Conservation (phyloP, 2,888 invertebrate genomes). For the Cecidostiba fungosa region DNA sequence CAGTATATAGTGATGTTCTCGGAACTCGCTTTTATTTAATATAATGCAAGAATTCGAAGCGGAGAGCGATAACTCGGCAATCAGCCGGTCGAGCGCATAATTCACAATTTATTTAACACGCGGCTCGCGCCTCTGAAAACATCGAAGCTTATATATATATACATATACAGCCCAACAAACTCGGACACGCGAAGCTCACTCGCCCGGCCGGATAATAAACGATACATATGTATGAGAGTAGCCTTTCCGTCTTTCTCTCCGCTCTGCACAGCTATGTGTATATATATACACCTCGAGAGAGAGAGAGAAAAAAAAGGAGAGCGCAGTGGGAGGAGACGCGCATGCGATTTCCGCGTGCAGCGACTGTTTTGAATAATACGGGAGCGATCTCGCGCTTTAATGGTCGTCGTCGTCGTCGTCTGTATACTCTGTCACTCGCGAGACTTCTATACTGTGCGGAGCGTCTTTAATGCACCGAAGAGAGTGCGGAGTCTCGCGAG, state of each 20-base stretch:
- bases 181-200: background rate
- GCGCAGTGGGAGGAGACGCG: background rate
- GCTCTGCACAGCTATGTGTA: no score
- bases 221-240: conserved; percentile 53
- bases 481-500: conserved; percentile 8
- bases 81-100: conserved; percentile 24
- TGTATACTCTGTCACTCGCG: background rate
- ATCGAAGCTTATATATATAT: conserved; percentile 7
- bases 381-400: conserved; percentile 56
- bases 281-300: background rate
- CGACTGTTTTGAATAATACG: conserved; percentile 55
- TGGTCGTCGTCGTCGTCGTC: conserved; percentile 8
- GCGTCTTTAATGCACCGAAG: background rate
- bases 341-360: conserved; percentile 23
- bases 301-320: background rate
- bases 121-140: background rate
- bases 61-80: background rate
- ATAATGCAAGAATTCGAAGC: background rate
- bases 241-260: conserved; percentile 23
- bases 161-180: background rate
- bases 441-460: background rate
- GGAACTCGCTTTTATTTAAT: background rate
- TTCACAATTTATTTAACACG: conserved; percentile 37
- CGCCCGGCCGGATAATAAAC: conserved; percentile 24
- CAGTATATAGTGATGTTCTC: background rate